A percentile compares a stretch with the other conserved stretches of the same genome.
Conservation (phyloP, 2,888 invertebrate species). For the Ophioninae sp. region DNA sequence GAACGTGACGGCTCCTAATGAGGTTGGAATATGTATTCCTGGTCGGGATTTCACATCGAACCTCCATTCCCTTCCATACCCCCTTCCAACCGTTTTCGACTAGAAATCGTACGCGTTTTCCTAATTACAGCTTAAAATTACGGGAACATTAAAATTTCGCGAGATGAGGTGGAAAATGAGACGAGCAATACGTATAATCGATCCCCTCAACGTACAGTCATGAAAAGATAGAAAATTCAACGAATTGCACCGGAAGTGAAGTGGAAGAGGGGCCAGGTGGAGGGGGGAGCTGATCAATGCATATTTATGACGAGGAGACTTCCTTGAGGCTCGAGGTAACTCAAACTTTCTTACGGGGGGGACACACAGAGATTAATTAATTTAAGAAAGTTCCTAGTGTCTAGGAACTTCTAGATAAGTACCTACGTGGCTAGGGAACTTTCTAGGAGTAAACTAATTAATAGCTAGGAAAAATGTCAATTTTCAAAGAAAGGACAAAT, state of each 20-base stretch:
- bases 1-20: constrained; percentile 42
- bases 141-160: neutral
- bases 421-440: too few species aligned
- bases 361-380: too few species aligned
- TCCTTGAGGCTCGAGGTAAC: too few species aligned
- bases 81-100: too few species aligned
- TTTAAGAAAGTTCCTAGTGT: too few species aligned
- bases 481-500: too few species aligned
- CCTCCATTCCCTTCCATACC: neutral
- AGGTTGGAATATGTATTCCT: constrained; percentile 19
- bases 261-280: neutral
- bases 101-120: neutral
- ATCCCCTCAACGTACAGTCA: neutral
- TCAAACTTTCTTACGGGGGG: too few species aligned
- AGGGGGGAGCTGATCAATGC: neutral
- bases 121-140: neutral
- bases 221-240: neutral
- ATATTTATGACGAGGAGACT: too few species aligned
- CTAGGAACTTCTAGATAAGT: too few species aligned
- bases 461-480: too few species aligned
- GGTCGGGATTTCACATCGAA: neutral
- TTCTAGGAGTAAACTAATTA: too few species aligned
- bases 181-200: neutral
- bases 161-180: neutral
- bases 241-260: neutral